Base-by-base conservation (phyloP, 2,113 vertebrate genomes). In the Podarcis raffonei region DNA sequence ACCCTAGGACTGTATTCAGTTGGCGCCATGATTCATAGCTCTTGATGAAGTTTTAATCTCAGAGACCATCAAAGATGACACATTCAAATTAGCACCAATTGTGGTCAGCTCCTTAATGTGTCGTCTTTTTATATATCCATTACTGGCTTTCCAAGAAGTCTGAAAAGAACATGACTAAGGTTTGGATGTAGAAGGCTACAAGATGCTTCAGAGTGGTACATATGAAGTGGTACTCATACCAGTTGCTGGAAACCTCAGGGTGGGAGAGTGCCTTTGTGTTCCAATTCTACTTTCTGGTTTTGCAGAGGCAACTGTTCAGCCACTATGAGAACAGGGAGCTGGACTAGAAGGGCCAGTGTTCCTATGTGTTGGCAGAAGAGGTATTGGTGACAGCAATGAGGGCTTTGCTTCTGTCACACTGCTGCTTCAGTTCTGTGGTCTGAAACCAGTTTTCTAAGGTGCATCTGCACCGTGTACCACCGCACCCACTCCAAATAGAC, bases 81-180 rank as follows among this genome's bases (percentile, higher is more conserved):
- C 89, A 90, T 91, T 92, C 90, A 92, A 94, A 93, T 95, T 92
- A 90, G 87, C 83, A 92, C 80, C 90, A 88, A 59, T 93, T 93
- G 90, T 82, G 94, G 93, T 90, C 91, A 81, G 80, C 83, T 94
- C 72, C 88, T 95, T 91, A 91, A 90, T 20, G 80, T 71, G 57
- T 42, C 0, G 37, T 88, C 81, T 85, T 85, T 92, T 88, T 85
- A 59, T 88, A 78, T 92, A 84, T 39, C 84, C 0, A 30, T 91
- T 94, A 71, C 91, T 92, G 89, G 85, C 88, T 88, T 66, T 11
- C 66, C 66, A 89, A 22, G 71, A 30, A 91, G 87, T 90, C 87
- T 9, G 32, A 91, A 90, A 91, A 93, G 85, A 92, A 88, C 89
- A 92, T 85, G 88, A 83, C 81, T 90, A 85, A 87, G 86, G 84